Evolutionary conservation across 2,113 vertebrate genomes (phyloP).

Genomic region (Nothobranchius furzeri): DNA sequence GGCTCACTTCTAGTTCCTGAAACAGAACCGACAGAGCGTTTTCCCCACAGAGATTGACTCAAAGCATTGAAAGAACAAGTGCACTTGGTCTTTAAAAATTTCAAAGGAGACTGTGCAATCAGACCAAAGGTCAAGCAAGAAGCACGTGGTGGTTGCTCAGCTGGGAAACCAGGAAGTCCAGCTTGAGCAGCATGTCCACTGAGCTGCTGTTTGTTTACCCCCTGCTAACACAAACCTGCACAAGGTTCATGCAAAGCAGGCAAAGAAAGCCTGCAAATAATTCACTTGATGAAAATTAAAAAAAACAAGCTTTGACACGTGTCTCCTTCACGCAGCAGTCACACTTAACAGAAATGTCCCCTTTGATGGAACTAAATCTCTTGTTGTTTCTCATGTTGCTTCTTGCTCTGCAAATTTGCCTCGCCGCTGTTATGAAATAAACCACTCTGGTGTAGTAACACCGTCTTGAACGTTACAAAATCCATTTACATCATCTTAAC

Average conservation of each 20-base stretch:
- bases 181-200: conserved; percentile 57
- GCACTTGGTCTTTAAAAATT: no score
- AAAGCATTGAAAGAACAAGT: no score
- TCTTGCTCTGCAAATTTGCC: background rate
- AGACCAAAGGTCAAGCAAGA: conserved; percentile 15
- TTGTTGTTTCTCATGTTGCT: conserved; percentile 23
- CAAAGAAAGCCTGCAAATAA: conserved; percentile 15
- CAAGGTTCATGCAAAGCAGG: conserved; percentile 33
- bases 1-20: no score
- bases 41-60: no score
- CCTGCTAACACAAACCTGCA: conserved; percentile 19
- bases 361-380: conserved; percentile 55
- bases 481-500: background rate
- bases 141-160: conserved; percentile 47
- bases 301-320: conserved; percentile 51
- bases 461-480: background rate
- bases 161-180: conserved; percentile 70
- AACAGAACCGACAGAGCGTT: no score
- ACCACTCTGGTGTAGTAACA: background rate
- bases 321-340: conserved; percentile 18
- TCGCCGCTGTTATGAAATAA: conserved; percentile 1
- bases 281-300: conserved; percentile 25
- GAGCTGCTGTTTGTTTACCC: conserved; percentile 56
- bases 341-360: conserved; percentile 32
- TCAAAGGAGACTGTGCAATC: background rate